Evolutionary conservation across 2,113 vertebrate species (phyloP).

Genomic region (Lepisosteus oculatus): DNA sequence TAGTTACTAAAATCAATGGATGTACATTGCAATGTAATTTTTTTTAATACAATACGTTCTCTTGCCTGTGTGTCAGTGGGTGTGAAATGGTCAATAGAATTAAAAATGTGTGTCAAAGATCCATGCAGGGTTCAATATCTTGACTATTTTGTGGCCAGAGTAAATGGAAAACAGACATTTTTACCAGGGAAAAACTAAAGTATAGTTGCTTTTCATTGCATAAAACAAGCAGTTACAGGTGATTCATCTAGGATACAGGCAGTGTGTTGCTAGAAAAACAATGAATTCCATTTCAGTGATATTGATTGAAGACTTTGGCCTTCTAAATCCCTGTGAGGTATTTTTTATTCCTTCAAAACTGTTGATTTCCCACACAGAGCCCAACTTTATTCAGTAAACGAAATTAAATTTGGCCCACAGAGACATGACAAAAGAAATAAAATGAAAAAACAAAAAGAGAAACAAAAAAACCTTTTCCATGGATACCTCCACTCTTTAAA

Average conservation of each 20-base stretch:
- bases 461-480: background rate
- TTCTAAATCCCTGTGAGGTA: background rate
- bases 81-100: too few species aligned
- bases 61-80: too few species aligned
- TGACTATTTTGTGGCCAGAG: too few species aligned
- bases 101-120: too few species aligned
- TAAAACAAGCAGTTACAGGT: background rate
- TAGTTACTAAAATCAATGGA: too few species aligned
- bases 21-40: too few species aligned
- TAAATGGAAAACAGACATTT: too few species aligned
- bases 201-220: too few species aligned
- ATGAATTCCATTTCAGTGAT: conserved; percentile 23
- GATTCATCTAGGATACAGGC: background rate
- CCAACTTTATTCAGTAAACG: background rate
- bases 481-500: too few species aligned
- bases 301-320: conserved; percentile 29
- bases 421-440: background rate
- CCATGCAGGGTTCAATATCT: too few species aligned
- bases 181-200: too few species aligned
- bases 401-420: conserved; percentile 4
- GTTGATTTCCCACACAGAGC: background rate
- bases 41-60: too few species aligned
- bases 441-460: background rate
- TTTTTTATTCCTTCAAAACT: background rate
- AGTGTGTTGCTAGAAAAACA: conserved; percentile 15